Percentiles rank a stretch among this genome's conserved stretches.
Conservation (phyloP, 2,113 vertebrate species). For the Protobothrops flavoviridis region DNA sequence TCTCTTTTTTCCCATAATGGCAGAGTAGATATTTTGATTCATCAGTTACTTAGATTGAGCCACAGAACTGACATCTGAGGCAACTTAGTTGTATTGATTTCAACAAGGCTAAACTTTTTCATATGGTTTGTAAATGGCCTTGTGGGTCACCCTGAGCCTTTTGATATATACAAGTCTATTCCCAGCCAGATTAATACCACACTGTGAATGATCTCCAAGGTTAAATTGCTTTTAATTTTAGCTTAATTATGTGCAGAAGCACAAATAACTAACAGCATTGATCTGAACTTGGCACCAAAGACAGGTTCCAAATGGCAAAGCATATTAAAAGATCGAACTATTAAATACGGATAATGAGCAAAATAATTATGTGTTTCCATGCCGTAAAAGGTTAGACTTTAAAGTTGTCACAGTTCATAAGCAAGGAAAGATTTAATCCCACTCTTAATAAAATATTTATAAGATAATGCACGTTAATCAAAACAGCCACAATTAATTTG, state of each 20-base stretch:
- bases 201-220: conserved; percentile 44
- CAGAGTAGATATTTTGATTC: not conserved
- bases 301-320: conserved; percentile 65
- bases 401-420: conserved; percentile 68
- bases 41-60: not conserved
- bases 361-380: conserved; percentile 68
- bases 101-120: not conserved
- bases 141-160: conserved; percentile 6
- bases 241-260: conserved; percentile 67
- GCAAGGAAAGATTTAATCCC: conserved; percentile 66
- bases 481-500: conserved; percentile 68
- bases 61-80: not conserved
- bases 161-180: not conserved
- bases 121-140: conserved; percentile 6
- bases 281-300: conserved; percentile 68
- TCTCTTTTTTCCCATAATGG: no score
- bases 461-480: conserved; percentile 69
- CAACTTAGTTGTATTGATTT: not conserved
- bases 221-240: conserved; percentile 68
- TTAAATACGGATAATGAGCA: conserved; percentile 63
- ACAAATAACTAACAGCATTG: conserved; percentile 67
- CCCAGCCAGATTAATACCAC: conserved; percentile 30
- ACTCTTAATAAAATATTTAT: conserved; percentile 72
- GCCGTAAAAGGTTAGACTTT: conserved; percentile 65
- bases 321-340: conserved; percentile 66